A percentile compares a stretch with the other conserved stretches of the same genome.
phyloP scores from a whole-genome alignment of 2,888 invertebrate genomes.

The Brachynemurus nebulosus region DNA sequence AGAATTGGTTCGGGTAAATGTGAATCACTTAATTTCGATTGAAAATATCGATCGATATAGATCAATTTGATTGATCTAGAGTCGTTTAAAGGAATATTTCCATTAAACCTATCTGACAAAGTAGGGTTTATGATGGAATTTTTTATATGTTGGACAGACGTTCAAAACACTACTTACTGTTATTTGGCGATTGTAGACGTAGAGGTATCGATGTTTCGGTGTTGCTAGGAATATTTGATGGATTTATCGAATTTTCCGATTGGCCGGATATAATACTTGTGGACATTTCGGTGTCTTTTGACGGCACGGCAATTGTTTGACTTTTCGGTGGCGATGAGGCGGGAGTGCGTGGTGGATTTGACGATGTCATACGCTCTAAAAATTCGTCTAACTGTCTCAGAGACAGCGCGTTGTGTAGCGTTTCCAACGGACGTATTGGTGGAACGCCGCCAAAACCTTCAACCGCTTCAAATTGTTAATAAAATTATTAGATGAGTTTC shows the following conservation, averaged over 20 bases:
- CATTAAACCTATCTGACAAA: too few relatives aligned
- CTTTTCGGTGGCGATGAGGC: slow-evolving; percentile 55
- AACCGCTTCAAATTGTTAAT: slow-evolving; percentile 38
- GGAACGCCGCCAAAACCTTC: slow-evolving; percentile 88
- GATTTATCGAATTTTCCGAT: not conserved
- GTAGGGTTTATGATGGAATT: too few relatives aligned
- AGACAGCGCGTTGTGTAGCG: slow-evolving; percentile 92
- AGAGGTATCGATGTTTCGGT: slow-evolving; percentile 21
- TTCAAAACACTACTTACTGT: slow-evolving; percentile 36
- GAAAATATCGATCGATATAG: too few relatives aligned
- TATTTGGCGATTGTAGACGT: slow-evolving; percentile 34
- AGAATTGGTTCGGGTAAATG: too few relatives aligned
- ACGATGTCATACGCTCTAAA: slow-evolving; percentile 71
- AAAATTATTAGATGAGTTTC: not conserved
- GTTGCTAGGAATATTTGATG: not conserved
- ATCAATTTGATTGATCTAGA: too few relatives aligned
- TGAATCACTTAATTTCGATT: too few relatives aligned
- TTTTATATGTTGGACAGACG: too few relatives aligned
- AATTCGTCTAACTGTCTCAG: slow-evolving; percentile 82
- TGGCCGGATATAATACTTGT: slow-evolving; percentile 21
- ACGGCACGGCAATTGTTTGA: slow-evolving; percentile 44
- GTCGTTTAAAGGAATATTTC: too few relatives aligned
- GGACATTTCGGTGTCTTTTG: slow-evolving; percentile 23
- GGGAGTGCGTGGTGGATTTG: slow-evolving; percentile 58
- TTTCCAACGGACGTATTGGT: slow-evolving; percentile 91